phyloP scores from a whole-genome alignment of 2,888 invertebrate genomes.

The Erebia aethiops region DNA sequence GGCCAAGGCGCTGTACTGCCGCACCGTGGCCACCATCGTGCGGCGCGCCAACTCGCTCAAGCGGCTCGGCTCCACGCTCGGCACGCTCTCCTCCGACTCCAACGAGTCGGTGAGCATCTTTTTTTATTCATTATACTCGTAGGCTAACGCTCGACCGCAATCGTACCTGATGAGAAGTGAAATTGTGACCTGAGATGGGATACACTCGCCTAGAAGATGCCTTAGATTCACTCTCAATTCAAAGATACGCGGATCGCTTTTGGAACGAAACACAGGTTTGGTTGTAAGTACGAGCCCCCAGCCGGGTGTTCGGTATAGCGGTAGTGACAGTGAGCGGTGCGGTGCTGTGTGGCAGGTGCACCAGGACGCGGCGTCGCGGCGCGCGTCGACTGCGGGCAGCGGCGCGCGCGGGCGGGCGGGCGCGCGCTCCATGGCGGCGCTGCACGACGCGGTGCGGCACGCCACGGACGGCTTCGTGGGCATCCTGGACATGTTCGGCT shows the following conservation, averaged over 20 bases:
- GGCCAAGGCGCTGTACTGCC: conserved; percentile 96
- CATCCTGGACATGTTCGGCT: conserved; percentile 98
- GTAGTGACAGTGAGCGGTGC: conserved; percentile 65
- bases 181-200: too few species aligned
- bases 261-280: too few species aligned
- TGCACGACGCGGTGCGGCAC: conserved; percentile 95
- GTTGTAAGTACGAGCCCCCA: too few species aligned
- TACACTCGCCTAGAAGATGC: too few species aligned
- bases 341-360: too few species aligned
- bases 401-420: conserved; percentile 88
- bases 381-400: conserved; percentile 90
- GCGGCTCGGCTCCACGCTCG: conserved; percentile 91
- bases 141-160: too few species aligned
- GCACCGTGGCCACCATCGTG: conserved; percentile 96
- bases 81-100: conserved; percentile 94
- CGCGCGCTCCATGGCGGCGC: conserved; percentile 94
- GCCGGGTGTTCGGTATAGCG: conserved; percentile 66
- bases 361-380: conserved; percentile 93
- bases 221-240: not conserved
- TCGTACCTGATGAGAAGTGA: too few species aligned
- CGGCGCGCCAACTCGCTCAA: conserved; percentile 96
- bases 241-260: not conserved
- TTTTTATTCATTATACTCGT: too few species aligned
- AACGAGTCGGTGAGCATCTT: conserved; percentile 94
- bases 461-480: conserved; percentile 98